Conservation (phyloP, 2,888 invertebrate species). For the Tinea semifulvella region DNA sequence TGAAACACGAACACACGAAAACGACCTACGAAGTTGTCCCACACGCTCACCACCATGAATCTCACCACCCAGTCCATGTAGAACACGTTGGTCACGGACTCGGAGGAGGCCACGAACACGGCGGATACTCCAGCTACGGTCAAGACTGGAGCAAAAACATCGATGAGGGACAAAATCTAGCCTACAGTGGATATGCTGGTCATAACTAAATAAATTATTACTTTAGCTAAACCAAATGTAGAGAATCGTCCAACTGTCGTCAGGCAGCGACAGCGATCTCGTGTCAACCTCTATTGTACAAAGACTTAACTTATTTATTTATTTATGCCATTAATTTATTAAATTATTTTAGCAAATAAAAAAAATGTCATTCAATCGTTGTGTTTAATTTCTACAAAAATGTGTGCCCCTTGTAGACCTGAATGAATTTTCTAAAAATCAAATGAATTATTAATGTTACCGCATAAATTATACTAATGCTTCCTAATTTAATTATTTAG, state of each 20-base stretch:
- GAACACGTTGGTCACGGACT: conserved; percentile 54
- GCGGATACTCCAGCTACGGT: conserved; percentile 24
- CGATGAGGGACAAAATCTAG: conserved; percentile 73
- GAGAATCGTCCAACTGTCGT: too few species aligned
- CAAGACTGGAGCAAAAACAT: conserved; percentile 66
- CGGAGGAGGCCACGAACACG: conserved; percentile 37
- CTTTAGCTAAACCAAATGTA: conserved; percentile 12
- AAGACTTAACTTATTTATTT: conserved; percentile 49
- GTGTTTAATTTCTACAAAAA: conserved; percentile 22
- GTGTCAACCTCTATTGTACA: conserved; percentile 47
- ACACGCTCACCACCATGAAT: conserved; percentile 61
- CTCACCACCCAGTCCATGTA: conserved; percentile 71
- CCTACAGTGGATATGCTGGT: conserved; percentile 74
- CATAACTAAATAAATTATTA: conserved; percentile 23
- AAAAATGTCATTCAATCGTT: conserved; percentile 30
- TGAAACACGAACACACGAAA: conserved; percentile 53
- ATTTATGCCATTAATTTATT: conserved; percentile 50
- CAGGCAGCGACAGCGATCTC: conserved; percentile 10
- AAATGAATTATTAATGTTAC: background rate
- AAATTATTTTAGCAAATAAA: conserved; percentile 23
- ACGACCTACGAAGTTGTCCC: conserved; percentile 58
- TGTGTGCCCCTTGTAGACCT: background rate
- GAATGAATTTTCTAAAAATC: background rate
- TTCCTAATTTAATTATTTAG: too few species aligned
- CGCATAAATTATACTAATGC: background rate